Conservation (phyloP, 2,797 vertebrate species). For the Streptopelia turtur region DNA sequence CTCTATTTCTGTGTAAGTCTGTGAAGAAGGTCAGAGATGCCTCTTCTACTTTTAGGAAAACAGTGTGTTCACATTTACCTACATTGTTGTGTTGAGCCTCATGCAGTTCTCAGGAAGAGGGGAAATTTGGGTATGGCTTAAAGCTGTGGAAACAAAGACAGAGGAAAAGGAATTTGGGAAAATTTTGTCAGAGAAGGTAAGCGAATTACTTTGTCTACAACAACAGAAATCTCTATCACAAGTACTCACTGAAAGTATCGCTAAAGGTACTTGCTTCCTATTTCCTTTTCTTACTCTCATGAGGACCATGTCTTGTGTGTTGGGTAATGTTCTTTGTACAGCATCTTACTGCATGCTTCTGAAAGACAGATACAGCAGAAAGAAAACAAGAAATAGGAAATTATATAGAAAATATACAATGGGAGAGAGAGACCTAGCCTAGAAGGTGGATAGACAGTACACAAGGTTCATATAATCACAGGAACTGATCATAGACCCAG, state of each 20-base stretch:
- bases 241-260: not conserved
- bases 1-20: not conserved
- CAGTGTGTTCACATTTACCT: rapidly evolving
- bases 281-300: not conserved
- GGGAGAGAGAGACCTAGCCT: not conserved
- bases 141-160: not conserved
- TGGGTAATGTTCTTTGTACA: not conserved
- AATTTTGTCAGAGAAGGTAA: not conserved
- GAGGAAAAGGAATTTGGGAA: not conserved
- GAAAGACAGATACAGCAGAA: not conserved
- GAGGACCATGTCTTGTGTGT: not conserved
- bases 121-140: not conserved
- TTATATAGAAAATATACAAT: not conserved
- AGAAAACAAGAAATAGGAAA: not conserved
- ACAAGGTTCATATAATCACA: not conserved
- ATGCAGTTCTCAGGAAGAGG: not conserved
- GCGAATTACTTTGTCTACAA: not conserved
- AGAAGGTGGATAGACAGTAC: not conserved
- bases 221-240: not conserved
- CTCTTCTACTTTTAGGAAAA: not conserved
- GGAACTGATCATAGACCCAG: not conserved
- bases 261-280: not conserved
- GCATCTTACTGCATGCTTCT: not conserved
- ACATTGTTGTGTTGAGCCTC: not conserved
- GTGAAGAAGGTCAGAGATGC: not conserved